Base-by-base conservation (phyloP, 2,888 invertebrate species). In the Schizaphis graminum region DNA sequence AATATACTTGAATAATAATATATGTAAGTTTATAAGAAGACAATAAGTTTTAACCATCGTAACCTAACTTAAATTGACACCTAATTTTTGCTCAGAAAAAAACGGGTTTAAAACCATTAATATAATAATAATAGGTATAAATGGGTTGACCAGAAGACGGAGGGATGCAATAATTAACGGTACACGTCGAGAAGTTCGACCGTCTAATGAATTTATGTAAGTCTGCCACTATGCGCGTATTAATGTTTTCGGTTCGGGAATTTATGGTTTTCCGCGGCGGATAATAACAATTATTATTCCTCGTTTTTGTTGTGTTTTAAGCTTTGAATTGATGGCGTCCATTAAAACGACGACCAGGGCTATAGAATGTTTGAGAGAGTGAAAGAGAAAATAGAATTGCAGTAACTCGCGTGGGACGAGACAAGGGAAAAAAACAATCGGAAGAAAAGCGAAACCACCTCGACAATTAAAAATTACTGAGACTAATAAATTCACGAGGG, bases 181-280 rank as follows among this genome's bases (percentile, higher is more conserved):
- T 77, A 77, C 21, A 26, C 26, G 93, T 85, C 93, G 85, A 90
- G 49, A 90, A 90, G 93, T 94, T 94, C 89, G 90, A 94, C 90
- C 93, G 93, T 94, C 90, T 91, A 91, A 94, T 91, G 93, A 86
- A 94, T 94, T 94, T 94, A 91, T 90, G 93, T 86, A 90, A 94
- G 90, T 91, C 84, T 35, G 41, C 49, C 24, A n/a, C 28, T 24
- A 11, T 28, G 28, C 85, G 90, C n/a, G 89, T 47, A 85, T 85
- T 85, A 56, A 84, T 93, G 93, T 93, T 84, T 93, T 93, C 49
- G 89, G 89, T 93, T 56, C 61, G 93, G 77, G 49, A 94, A 94
- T 91, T 94, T 91, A 94, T 91, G 61, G 90, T 90, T 94, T 94
- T 94, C 90, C 93, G 49, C 90, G 56, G 77, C 67, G 57, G 49